Percentiles rank a stretch among this genome's conserved stretches.
phyloP scores from a whole-genome alignment of 2,113 vertebrate genomes.

The Indicator maculatus region DNA sequence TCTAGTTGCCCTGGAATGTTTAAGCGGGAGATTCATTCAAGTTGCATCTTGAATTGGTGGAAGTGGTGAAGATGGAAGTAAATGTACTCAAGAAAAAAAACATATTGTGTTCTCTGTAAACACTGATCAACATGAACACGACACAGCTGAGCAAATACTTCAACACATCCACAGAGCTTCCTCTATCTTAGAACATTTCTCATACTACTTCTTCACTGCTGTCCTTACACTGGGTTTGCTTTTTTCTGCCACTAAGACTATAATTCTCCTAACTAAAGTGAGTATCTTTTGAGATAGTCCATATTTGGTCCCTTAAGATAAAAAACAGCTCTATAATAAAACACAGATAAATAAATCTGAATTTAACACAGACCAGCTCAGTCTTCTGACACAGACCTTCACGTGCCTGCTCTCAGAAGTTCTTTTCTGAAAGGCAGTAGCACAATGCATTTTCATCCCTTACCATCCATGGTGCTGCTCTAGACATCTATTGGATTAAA shows the following conservation, averaged over 20 bases:
- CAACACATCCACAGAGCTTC: not conserved
- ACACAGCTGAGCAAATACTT: not conserved
- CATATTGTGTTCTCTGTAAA: not conserved
- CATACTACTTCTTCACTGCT: not conserved
- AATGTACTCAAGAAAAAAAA: not conserved
- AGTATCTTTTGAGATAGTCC: not conserved
- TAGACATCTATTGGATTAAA: not conserved
- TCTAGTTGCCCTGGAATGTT: not conserved
- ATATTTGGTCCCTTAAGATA: not conserved
- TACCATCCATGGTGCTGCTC: not conserved
- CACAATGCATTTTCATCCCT: not conserved
- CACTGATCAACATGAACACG: not conserved
- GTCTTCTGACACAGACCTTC: not conserved
- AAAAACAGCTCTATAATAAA: not conserved
- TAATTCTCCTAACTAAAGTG: not conserved
- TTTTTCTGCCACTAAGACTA: not conserved
- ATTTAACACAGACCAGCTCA: not conserved
- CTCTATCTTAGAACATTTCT: not conserved
- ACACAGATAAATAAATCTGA: not conserved
- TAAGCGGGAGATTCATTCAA: not conserved
- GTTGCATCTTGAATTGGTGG: not conserved
- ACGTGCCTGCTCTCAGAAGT: not conserved
- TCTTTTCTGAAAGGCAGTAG: not conserved
- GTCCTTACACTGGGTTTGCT: not conserved
- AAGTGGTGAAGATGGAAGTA: not conserved